Conservation (phyloP, 2,797 vertebrate genomes). For the Xenentodon cancila region DNA sequence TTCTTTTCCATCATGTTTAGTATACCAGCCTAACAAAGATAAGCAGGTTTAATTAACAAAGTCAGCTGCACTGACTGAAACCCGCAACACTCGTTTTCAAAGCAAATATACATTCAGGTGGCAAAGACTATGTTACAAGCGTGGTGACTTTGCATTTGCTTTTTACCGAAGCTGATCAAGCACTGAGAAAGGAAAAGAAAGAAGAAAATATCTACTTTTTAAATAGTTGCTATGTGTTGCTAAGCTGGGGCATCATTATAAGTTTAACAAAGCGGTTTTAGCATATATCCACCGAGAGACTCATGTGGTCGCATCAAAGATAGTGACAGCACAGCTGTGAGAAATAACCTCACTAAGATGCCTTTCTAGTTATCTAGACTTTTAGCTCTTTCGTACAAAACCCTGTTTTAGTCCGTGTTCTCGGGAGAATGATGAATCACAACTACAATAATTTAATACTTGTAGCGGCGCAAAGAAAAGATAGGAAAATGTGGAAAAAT, state of each 20-base stretch:
- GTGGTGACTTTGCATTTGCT: not conserved
- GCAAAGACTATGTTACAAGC: not conserved
- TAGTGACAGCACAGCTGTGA: not conserved
- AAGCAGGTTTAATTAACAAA: not conserved
- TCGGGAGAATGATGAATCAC: not conserved
- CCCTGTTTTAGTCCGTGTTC: not conserved
- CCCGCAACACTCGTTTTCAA: too few relatives aligned
- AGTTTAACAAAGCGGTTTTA: constrained; percentile 24
- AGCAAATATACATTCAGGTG: too few relatives aligned
- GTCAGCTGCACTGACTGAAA: not conserved
- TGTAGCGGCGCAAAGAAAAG: not conserved
- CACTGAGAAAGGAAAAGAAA: not conserved
- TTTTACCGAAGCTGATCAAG: constrained; percentile 8
- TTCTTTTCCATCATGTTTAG: too few relatives aligned
- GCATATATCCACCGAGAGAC: constrained; percentile 12
- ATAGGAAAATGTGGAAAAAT: constrained; percentile 2
- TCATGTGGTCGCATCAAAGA: constrained; percentile 1
- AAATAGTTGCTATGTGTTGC: not conserved
- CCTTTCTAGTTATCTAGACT: not conserved
- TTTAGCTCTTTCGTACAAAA: constrained; percentile 2
- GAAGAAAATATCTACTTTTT: not conserved
- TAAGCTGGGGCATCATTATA: constrained; percentile 18
- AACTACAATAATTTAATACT: not conserved
- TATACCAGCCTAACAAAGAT: too few relatives aligned
- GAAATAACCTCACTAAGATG: constrained; percentile 1